Conservation (phyloP, 2,888 invertebrate species). For the Calliphora vomitoria region DNA sequence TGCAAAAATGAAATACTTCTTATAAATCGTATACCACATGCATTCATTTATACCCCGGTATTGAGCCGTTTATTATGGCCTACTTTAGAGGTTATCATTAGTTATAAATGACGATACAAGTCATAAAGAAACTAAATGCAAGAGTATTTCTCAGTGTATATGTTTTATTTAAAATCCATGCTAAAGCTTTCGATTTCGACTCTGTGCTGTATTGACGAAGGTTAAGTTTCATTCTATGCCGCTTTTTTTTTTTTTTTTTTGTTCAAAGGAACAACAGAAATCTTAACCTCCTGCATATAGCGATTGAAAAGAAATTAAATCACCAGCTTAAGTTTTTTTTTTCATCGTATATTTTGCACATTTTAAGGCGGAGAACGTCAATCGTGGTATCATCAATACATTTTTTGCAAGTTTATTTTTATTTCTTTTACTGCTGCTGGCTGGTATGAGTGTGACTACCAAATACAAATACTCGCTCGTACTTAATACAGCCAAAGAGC, state of each 20-base stretch:
- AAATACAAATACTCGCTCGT: conserved; percentile 60
- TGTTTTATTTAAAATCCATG: conserved; percentile 47
- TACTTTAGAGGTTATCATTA: conserved; percentile 71
- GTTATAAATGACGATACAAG: conserved; percentile 59
- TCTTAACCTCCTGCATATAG: conserved; percentile 70
- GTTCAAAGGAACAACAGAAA: conserved; percentile 62
- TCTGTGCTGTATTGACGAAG: conserved; percentile 49
- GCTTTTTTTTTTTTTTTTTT: conserved; percentile 12
- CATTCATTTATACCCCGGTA: conserved; percentile 43
- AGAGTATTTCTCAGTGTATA: conserved; percentile 45
- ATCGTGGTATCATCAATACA: conserved; percentile 59
- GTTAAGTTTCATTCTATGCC: conserved; percentile 61
- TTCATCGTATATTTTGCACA: conserved; percentile 39
- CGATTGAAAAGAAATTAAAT: conserved; percentile 71
- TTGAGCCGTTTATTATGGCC: conserved; percentile 64
- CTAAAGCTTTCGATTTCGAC: conserved; percentile 64
- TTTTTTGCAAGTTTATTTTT: not conserved
- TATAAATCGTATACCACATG: conserved; percentile 43
- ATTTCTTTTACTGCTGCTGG: conserved; percentile 13
- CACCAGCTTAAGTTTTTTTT: conserved; percentile 64
- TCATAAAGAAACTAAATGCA: conserved; percentile 38
- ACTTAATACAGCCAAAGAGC: conserved; percentile 64
- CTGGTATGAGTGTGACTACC: conserved; percentile 24
- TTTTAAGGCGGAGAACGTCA: conserved; percentile 50
- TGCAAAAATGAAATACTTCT: conserved; percentile 48